Evolutionary conservation across 2,888 invertebrate genomes (phyloP), one percentile per base, ranked within the genome.

Genomic region (Drosophila paucipuncta): DNA sequence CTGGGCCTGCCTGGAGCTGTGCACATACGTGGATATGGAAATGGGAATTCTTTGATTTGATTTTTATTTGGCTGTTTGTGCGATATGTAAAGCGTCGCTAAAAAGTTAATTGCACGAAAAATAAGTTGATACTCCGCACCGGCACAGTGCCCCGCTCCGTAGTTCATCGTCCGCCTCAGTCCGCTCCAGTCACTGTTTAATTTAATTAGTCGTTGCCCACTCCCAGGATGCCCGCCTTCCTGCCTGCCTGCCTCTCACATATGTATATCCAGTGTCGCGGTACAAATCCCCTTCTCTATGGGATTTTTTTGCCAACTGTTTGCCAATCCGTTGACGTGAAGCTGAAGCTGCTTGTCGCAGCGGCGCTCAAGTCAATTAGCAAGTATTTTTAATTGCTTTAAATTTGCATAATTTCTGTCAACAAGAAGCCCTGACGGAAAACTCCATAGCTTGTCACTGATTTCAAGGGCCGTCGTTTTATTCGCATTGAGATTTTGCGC

Each of bases 81-180:
- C 79, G 70, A 68, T 47, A 25, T 67, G 68, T 63, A 64, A 53
- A 65, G 66, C 57, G 78, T 63, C 81, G 84, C 89, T 83, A 85
- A 90, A 88, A 88, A 88, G 90, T 90, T 88, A 90, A 90, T 90
- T 88, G 86, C 85, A 81, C 85, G 88, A 86, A 88, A 90, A 88
- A 85, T 84, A 88, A 86, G 90, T 90, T 90, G 84, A 88, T 86
- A 76, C 89, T 70, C 78, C 68, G 87, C 69, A 57, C 49, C 72
- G 52, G 47, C 68, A 35, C 62, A 47, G 73, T 50, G 60, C 63
- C 68, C 57, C 72, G 75, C 69, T 53, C 33, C 65, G 67, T 54
- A 61, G 75, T 53, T 75, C 57, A 57, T 70, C 67, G 70, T 86
- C 70, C 87, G 80, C 83, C 74, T 83, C 87, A 80, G 80, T 76